A percentile compares a stretch with the other conserved stretches of the same genome.
These are phyloP conservation scores for Heptranchias perlo DNA, from an alignment of 2,113 vertebrate species.

Conservation along the genomic window DNA sequence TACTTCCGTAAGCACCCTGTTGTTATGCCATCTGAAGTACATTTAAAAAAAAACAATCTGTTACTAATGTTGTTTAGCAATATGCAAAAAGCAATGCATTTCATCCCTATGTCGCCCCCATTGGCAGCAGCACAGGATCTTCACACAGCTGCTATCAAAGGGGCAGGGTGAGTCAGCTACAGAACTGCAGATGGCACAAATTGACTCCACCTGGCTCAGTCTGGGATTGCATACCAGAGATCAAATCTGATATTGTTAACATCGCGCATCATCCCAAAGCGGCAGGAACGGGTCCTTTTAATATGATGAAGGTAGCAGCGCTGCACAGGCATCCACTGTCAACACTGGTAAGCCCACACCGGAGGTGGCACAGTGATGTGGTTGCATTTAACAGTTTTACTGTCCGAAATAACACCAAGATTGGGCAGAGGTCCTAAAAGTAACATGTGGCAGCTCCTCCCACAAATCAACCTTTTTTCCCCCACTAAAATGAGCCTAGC, in stretches of 20 bases:
- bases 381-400: not conserved
- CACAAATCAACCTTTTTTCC: not conserved
- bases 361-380: not conserved
- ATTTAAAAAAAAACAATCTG: slow-evolving; percentile 6
- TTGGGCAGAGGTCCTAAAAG: not conserved
- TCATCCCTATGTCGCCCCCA: not conserved
- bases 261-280: not conserved
- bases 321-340: not conserved
- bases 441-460: not conserved
- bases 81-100: slow-evolving; percentile 1
- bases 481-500: not conserved
- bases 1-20: slow-evolving; percentile 6
- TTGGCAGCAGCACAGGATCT: slow-evolving; percentile 5
- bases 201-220: slow-evolving; percentile 1
- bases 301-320: not conserved
- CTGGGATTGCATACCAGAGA: not conserved
- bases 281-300: not conserved
- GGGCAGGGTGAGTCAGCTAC: not conserved
- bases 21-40: slow-evolving; percentile 15
- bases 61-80: slow-evolving; percentile 24
- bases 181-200: slow-evolving; percentile 1
- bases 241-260: not conserved
- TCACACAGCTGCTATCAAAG: slow-evolving; percentile 9
- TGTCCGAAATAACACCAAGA: not conserved
- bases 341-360: not conserved